Base-by-base conservation (phyloP, 2,113 vertebrate species). In the Cinclus mexicanus region DNA sequence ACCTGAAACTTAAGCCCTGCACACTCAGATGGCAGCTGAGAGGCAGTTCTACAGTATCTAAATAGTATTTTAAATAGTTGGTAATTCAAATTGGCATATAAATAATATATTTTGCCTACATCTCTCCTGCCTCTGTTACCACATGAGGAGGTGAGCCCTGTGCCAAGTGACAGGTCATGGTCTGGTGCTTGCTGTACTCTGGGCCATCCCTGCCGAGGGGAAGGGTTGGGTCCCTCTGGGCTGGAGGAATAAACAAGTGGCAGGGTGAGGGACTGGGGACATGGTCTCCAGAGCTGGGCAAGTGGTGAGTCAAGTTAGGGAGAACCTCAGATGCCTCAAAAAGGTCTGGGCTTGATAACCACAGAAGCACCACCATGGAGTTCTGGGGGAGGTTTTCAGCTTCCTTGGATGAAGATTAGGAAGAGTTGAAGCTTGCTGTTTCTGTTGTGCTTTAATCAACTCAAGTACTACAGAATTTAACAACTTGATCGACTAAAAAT, bases 61-160 rank as follows among this genome's bases (percentile, higher is more conserved):
- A 91, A 46, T 46, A 94, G 59, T 63, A 77, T 72, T 56, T 83
- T 63, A 88, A 84, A 22, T 79, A 88, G 80, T 77, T 70, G 77
- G 86, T 86, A 63, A 90, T 93, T 94, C 90, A 78, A 94, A 92
- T 89, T 44, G 52, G 35, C 50, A 31, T 7, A 21, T 95, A 89
- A 92, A 83, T 90, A 93, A 92, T 92, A 4, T 21, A 81, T 95
- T 90, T 90, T 94, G 31, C 33, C 9, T 67, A 9, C 23, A 31
- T 59, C 46, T 90, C 6, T 72, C 9, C 29, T 55, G 64, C 37
- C 42, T 76, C 26, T 56, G 28, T 75, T 82, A 35, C 2, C 14
- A 6, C 21, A 14, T 29, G 50, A 83, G 42, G 59, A 83, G 55
- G 29, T 20, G 42, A 80, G 35, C 29, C 59, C 33, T 1, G 7